A percentile compares a stretch with the other conserved stretches of the same genome.
phyloP scores from a whole-genome alignment of 1,140 invertebrate species.

The Papilio machaon region DNA sequence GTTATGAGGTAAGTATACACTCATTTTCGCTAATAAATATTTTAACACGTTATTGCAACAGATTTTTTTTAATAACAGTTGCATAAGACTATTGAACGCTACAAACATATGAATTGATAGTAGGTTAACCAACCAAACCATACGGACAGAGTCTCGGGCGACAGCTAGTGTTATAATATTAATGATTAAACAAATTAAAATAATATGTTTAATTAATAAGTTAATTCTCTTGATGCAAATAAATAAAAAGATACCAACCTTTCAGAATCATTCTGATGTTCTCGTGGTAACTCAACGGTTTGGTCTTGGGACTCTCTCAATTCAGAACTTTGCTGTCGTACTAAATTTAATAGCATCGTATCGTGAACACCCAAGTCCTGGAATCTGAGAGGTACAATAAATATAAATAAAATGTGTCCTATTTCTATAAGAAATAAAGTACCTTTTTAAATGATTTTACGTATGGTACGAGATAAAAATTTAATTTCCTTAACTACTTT shows the following conservation, averaged over 20 bases:
- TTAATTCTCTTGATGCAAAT: background rate
- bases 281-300: slow-evolving; percentile 52
- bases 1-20: slow-evolving; percentile 52
- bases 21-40: slow-evolving; percentile 23
- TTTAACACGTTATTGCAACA: slow-evolving; percentile 18
- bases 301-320: slow-evolving; percentile 58
- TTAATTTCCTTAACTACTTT: too few relatives aligned
- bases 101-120: background rate
- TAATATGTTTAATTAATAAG: background rate
- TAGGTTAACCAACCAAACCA: too few relatives aligned
- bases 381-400: slow-evolving; percentile 37
- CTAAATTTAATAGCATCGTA: slow-evolving; percentile 68
- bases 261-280: slow-evolving; percentile 49
- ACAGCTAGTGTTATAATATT: too few relatives aligned
- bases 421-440: background rate
- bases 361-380: slow-evolving; percentile 54
- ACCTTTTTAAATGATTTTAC: too few relatives aligned
- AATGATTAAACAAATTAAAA: too few relatives aligned
- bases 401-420: background rate
- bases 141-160: too few relatives aligned
- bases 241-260: slow-evolving; percentile 38
- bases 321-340: slow-evolving; percentile 64
- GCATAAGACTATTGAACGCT: background rate
- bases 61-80: background rate
- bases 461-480: too few relatives aligned